These are phyloP conservation scores for Eulithis prunata DNA, from an alignment of 2,888 invertebrate species.

Conservation along the genomic window DNA sequence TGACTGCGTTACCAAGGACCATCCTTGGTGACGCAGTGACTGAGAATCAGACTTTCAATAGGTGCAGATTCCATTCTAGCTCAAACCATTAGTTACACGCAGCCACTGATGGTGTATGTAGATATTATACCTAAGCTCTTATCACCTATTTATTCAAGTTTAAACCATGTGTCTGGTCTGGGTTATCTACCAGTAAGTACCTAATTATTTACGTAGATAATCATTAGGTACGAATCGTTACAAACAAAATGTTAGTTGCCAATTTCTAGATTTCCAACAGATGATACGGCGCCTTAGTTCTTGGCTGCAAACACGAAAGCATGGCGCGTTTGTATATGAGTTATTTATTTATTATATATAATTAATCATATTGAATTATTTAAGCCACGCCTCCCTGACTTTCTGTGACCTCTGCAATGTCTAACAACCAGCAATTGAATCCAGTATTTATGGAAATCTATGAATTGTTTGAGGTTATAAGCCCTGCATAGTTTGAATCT, in stretches of 20 bases:
- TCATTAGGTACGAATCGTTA: not conserved
- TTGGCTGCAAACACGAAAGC: constrained; percentile 15
- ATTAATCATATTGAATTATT: constrained; percentile 7
- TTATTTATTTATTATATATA: constrained; percentile 8
- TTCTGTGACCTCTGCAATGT: not conserved
- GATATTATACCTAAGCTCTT: too few species aligned
- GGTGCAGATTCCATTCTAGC: too few species aligned
- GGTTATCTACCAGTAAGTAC: not conserved
- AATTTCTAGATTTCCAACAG: constrained; percentile 7
- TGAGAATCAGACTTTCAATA: too few species aligned
- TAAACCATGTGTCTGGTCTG: too few species aligned
- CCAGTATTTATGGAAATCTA: too few species aligned
- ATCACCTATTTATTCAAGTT: too few species aligned
- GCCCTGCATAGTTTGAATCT: too few species aligned
- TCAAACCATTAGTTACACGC: too few species aligned
- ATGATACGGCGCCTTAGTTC: constrained; percentile 17
- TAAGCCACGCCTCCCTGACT: not conserved
- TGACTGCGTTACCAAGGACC: too few species aligned
- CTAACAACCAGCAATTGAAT: not conserved
- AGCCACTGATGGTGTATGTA: too few species aligned
- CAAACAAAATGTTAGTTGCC: constrained; percentile 2
- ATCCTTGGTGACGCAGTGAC: not conserved
- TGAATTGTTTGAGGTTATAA: not conserved
- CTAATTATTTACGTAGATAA: not conserved
- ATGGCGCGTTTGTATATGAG: constrained; percentile 11